A percentile compares a stretch with the other conserved stretches of the same genome.
Conservation (phyloP, 2,113 vertebrate species). For the Percina caprodes region DNA sequence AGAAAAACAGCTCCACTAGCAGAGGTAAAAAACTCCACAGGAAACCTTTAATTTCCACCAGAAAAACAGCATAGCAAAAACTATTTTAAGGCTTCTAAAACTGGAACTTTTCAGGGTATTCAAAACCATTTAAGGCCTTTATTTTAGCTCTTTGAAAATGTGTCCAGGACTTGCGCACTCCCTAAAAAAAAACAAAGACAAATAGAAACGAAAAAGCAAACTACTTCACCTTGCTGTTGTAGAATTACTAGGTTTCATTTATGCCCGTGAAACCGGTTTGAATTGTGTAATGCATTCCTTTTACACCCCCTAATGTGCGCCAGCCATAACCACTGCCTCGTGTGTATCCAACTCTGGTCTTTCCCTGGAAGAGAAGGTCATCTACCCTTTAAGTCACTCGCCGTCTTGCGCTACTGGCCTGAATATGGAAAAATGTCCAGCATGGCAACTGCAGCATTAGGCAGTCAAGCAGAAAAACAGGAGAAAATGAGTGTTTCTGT, state of each 20-base stretch:
- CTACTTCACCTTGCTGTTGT: not conserved
- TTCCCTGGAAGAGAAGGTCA: constrained; percentile 6
- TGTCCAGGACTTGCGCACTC: not conserved
- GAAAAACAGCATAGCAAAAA: not conserved
- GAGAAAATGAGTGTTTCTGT: not conserved
- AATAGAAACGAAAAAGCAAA: not conserved
- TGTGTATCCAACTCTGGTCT: not conserved
- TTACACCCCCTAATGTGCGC: not conserved
- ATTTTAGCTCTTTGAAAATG: not conserved
- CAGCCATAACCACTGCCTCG: not conserved
- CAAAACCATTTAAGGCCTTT: not conserved
- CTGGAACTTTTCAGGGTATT: not conserved
- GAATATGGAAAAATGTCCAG: constrained; percentile 36
- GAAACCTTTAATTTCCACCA: not conserved
- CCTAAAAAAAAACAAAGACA: constrained; percentile 7
- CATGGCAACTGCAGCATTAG: constrained; percentile 36
- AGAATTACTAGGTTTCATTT: not conserved
- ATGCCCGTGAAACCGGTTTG: not conserved
- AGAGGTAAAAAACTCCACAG: not conserved
- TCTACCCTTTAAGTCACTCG: not conserved
- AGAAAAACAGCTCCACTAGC: not conserved
- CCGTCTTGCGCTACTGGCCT: not conserved
- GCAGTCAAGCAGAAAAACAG: constrained; percentile 36
- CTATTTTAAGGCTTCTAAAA: not conserved
- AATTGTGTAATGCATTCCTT: not conserved